Evolutionary conservation across 2,797 vertebrate genomes (phyloP).

Genomic region (Rhabdomys pumilio): DNA sequence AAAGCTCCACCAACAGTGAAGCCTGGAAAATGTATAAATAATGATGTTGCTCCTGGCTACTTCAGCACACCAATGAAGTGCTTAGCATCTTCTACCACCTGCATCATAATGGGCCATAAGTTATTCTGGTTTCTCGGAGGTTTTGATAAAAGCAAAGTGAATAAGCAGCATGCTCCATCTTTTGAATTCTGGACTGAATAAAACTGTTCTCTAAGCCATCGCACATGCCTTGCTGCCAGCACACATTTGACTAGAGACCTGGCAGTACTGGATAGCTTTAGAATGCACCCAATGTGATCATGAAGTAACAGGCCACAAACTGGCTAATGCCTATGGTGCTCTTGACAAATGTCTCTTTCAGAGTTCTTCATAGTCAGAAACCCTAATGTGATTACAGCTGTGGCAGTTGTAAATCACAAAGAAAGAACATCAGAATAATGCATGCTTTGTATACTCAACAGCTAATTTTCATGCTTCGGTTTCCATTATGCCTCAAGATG

Average conservation of each 20-base stretch:
- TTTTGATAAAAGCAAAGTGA: slow-evolving; percentile 36
- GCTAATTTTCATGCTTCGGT: neutral
- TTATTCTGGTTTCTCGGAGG: slow-evolving; percentile 34
- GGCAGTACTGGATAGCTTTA: neutral
- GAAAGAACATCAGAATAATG: neutral
- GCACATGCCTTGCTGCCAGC: neutral
- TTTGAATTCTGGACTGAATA: slow-evolving; percentile 68
- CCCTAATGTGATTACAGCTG: neutral
- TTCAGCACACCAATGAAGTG: slow-evolving; percentile 65
- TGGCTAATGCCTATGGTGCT: neutral
- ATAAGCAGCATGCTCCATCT: slow-evolving; percentile 2
- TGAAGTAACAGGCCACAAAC: slow-evolving; percentile 19
- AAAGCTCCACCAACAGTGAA: slow-evolving; percentile 41
- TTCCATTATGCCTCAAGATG: neutral
- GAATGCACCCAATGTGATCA: neutral
- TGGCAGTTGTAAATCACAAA: neutral
- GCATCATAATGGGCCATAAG: slow-evolving; percentile 66
- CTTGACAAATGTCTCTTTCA: neutral
- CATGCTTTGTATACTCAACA: neutral
- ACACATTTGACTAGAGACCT: neutral
- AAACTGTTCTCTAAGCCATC: neutral
- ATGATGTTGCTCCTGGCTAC: slow-evolving; percentile 67
- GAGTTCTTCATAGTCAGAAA: neutral
- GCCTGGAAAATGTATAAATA: slow-evolving; percentile 66
- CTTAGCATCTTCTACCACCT: slow-evolving; percentile 60